Base-by-base conservation (phyloP, 2,113 vertebrate species). In the Callopanchax toddi region DNA sequence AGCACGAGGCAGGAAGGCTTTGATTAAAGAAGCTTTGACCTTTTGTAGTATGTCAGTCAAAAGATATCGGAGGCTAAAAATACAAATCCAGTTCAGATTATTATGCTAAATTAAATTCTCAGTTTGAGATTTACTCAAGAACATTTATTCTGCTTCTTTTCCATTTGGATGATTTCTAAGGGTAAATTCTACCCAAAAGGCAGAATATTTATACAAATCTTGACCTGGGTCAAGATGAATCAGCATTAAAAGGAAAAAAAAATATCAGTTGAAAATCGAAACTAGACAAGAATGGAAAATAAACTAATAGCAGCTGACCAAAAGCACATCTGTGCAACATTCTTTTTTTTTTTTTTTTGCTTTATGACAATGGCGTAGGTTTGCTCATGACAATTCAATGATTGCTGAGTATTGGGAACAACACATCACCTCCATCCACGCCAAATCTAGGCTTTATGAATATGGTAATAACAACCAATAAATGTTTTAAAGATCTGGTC, bases 41-140 rank as follows among this genome's bases (percentile, higher is more conserved):
- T 82, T 78, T 83, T 48, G 20, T 36, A 3, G n/a, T 55, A 53
- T 74, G 76, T 71, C 84, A 81, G 60, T 86, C 65, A 77, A 57
- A n/a, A 43, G 20, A 6, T 15, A 15, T 53, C 55, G 37, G 18
- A 51, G 43, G 9, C 12, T 12, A 36, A 18, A 62, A 73, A 67
- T 66, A 39, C 6, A 17, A 21, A 7, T 43, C 20, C 11, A 9
- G 48, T 32, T 57, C 36, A 46, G 39, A 52, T 44, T 36, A 57
- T 67, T 42, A 49, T 2, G 36, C n/a, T 56, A 51, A 54, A 77
- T 71, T 69, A 57, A 60, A 59, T 17, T 36, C 17, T 64, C 34
- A 15, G 5, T 20, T 40, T 75, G 22, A 32, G 40, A 42, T 52
- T 67, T 57, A 56, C 11, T 8, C 17, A 48, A 25, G 36, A 60